Evolutionary conservation across 2,113 vertebrate genomes (phyloP), one percentile per base, ranked within the genome.

Genomic region (Cryptotis parvus): DNA sequence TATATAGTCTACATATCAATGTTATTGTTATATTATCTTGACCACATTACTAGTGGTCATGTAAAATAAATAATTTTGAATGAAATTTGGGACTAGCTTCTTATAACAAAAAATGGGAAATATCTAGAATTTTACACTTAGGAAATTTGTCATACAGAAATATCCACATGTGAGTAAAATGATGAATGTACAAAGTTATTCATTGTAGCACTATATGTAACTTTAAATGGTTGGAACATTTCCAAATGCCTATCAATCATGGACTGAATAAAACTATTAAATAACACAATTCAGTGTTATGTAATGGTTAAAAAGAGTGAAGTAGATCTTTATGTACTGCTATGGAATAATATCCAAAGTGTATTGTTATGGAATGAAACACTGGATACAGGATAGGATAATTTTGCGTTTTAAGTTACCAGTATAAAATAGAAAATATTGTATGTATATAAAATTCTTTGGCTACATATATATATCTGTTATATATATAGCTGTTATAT

Each of bases 291-390:
- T 39, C 4, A 65, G 12, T 84, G 52, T 39, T 61, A 45, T 61
- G 26, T 24, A 58, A 3, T 83, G 33, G 9, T 83, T 83, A 75
- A 86, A 95, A 90, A 78, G n/a, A 84, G 61, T 73, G 45, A 85
- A 49, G 8, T 5, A 69, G 24, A 69, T 77, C 29, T 76, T 92
- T 80, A 45, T 78, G 27, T 22, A 55, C 2, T 61, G 18, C 16
- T 66, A 1, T 65, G 31, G 9, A 81, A 61, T 81, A 58, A 76
- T 65, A 43, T n/a, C 33, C 29, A 92, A 81, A 43, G 65, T 88
- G 39, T 33, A 52, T 55, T 73, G 8, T 69, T 92, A 37, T 52
- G 29, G 43, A 69, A 84, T 86, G 79, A 78, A 74, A 35, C 37
- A 26, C 9, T 74, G 22, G 4, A 9, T 63, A 1, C 20, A 89